Evolutionary conservation across 2,113 vertebrate genomes (phyloP).

Genomic region (Neogale vison): DNA sequence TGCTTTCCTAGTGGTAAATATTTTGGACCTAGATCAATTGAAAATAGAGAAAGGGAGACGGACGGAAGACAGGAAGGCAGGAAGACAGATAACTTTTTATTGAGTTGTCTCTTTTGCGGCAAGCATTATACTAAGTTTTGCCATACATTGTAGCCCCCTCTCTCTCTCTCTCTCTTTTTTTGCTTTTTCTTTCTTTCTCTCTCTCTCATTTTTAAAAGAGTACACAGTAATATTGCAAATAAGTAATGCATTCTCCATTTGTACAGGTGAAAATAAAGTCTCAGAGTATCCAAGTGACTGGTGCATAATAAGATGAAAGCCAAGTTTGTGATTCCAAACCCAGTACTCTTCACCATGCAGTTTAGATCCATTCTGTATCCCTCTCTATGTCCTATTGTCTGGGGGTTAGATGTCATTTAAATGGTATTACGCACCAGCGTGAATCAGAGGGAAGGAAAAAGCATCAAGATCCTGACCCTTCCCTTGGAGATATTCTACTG

Average conservation of each 20-base stretch:
- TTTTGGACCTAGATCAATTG: neutral
- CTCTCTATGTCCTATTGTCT: neutral
- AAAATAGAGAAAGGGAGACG: neutral
- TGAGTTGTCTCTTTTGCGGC: neutral
- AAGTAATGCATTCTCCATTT: neutral
- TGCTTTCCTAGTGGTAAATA: neutral
- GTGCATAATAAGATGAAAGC: neutral
- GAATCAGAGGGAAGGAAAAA: constrained; percentile 1
- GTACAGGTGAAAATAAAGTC: neutral
- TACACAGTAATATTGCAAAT: neutral
- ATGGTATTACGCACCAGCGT: neutral
- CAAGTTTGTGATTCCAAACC: neutral
- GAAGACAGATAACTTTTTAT: neutral
- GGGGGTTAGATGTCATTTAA: neutral
- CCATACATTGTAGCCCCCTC: neutral
- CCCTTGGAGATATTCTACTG: neutral
- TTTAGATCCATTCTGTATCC: neutral
- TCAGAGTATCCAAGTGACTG: neutral
- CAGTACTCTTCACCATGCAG: neutral
- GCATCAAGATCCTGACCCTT: neutral
- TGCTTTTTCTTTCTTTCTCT: neutral
- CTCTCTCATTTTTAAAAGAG: neutral
- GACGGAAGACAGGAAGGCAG: neutral
- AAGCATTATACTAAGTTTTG: neutral
- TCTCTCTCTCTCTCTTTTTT: neutral